A percentile compares a stretch with the other conserved stretches of the same genome.
These are phyloP conservation scores for Tokudaia tokunoshimensis DNA, from an alignment of 2,797 vertebrate genomes.

Conservation along the genomic window DNA sequence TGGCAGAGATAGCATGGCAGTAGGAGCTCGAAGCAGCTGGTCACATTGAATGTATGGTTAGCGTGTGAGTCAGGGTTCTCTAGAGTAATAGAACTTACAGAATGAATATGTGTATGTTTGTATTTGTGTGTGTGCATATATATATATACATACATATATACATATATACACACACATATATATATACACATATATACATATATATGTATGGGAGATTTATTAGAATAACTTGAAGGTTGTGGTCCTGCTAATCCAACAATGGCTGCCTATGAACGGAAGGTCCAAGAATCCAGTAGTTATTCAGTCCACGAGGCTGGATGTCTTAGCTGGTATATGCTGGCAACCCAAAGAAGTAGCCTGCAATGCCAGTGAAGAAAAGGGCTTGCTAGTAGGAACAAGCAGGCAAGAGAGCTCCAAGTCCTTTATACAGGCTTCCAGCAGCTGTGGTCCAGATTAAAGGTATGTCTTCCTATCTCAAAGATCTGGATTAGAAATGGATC, in stretches of 20 bases:
- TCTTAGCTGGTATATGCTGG: background rate
- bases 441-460: background rate
- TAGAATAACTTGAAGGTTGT: background rate
- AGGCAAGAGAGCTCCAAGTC: background rate
- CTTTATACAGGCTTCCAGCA: background rate
- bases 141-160: background rate
- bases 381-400: background rate
- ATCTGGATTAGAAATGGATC: too few relatives aligned
- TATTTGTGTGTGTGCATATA: background rate
- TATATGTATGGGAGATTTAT: background rate
- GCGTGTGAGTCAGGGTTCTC: background rate
- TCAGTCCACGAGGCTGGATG: background rate
- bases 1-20: background rate
- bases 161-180: background rate
- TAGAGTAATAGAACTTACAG: background rate
- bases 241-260: background rate
- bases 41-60: background rate
- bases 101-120: background rate
- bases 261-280: background rate
- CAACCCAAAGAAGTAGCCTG: background rate
- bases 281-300: background rate
- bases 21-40: background rate
- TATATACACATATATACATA: too few relatives aligned
- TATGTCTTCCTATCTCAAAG: background rate
- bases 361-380: background rate